These are phyloP conservation scores for Odontomachus brunneus DNA, from an alignment of 1,140 invertebrate genomes.

Conservation along the genomic window DNA sequence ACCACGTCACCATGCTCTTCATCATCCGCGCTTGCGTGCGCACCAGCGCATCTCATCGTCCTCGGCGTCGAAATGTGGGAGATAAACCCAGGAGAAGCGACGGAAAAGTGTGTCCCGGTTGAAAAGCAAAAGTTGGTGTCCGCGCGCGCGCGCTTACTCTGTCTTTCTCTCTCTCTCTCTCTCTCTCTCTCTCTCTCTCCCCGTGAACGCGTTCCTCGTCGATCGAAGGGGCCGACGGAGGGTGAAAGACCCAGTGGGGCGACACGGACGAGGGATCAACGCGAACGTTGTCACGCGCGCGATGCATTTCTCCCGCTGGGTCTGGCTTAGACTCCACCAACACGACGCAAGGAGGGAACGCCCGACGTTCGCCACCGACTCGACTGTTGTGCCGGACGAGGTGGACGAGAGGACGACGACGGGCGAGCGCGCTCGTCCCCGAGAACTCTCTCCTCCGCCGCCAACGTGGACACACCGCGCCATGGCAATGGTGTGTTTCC, in stretches of 20 bases:
- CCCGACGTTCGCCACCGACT: slow-evolving; percentile 19
- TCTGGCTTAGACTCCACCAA: too few species aligned
- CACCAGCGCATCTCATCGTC: too few species aligned
- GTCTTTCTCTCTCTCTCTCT: background rate
- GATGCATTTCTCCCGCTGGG: background rate
- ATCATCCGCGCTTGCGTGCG: background rate
- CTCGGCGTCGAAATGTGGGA: too few species aligned
- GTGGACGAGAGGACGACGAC: too few species aligned
- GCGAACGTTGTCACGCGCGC: background rate
- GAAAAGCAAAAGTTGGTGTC: slow-evolving; percentile 27
- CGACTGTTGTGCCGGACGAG: background rate
- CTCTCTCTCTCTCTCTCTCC: too few species aligned
- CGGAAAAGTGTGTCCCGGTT: slow-evolving; percentile 32
- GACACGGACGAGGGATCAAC: background rate
- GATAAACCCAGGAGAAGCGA: background rate
- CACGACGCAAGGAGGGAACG: background rate
- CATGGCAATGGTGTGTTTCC: slow-evolving; percentile 67
- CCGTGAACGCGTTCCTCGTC: background rate
- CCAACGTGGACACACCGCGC: slow-evolving; percentile 53
- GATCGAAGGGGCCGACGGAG: background rate
- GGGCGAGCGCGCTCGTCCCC: background rate
- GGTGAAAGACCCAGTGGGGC: slow-evolving; percentile 26
- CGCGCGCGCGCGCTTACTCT: slow-evolving; percentile 4
- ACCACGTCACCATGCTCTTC: slow-evolving; percentile 12
- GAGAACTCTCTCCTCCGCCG: slow-evolving; percentile 3